phyloP scores from a whole-genome alignment of 2,888 invertebrate genomes.

The Hipparchia semele region DNA sequence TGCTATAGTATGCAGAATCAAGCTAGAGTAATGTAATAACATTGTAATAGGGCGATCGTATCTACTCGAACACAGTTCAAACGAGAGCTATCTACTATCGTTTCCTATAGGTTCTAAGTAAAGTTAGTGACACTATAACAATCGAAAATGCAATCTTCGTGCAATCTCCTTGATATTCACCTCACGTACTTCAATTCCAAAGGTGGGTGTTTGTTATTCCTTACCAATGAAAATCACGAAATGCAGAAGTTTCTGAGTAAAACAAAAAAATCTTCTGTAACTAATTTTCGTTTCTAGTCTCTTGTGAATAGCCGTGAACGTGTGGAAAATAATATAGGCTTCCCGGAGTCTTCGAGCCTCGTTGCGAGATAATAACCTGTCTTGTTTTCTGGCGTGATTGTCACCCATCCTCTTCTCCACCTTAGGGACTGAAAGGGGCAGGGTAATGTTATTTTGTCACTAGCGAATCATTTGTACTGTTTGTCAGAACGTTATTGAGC shows the following conservation, averaged over 20 bases:
- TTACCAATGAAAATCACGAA: constrained; percentile 81
- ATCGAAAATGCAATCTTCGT: constrained; percentile 37
- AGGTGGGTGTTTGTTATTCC: constrained; percentile 74
- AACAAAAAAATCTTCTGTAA: constrained; percentile 79
- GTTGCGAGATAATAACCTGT: constrained; percentile 79
- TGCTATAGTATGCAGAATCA: too few relatives aligned
- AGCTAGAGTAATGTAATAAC: too few relatives aligned
- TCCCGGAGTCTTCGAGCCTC: constrained; percentile 70
- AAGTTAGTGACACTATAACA: constrained; percentile 44
- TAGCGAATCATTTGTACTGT: constrained; percentile 80
- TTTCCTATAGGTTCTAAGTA: constrained; percentile 26
- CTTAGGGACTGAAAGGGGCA: constrained; percentile 55
- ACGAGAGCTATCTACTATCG: not conserved
- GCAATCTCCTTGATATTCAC: constrained; percentile 65
- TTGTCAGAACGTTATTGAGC: constrained; percentile 78
- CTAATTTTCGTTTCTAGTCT: constrained; percentile 81
- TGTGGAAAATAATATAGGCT: constrained; percentile 79
- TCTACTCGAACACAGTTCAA: too few relatives aligned
- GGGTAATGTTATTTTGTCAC: constrained; percentile 69
- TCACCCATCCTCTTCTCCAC: constrained; percentile 60
- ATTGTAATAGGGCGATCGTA: too few relatives aligned
- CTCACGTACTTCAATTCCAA: constrained; percentile 75
- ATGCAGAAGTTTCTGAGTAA: constrained; percentile 64
- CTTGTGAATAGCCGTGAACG: constrained; percentile 78
- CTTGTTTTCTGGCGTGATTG: constrained; percentile 73